A percentile compares a stretch with the other conserved stretches of the same genome.
phyloP scores from a whole-genome alignment of 2,113 vertebrate species.

The Corydoras sp. region DNA sequence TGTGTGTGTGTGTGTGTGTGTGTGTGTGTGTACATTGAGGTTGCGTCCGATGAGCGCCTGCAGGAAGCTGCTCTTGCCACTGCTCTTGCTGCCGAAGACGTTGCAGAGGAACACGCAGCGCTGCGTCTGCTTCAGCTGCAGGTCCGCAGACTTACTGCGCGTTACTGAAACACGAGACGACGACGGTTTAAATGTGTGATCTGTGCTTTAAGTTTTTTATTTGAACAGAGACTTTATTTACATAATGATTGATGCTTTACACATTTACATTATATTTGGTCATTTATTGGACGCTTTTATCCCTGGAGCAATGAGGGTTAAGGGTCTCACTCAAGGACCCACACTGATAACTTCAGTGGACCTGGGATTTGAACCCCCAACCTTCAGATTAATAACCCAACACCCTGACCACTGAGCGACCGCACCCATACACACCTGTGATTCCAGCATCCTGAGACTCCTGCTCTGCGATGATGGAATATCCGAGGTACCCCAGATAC shows the following conservation, averaged over 20 bases:
- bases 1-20: conserved; percentile 5
- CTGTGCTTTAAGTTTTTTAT: no score
- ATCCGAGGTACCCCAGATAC: conserved; percentile 91
- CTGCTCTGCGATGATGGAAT: conserved; percentile 91
- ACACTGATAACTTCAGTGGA: no score
- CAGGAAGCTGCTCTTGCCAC: conserved; percentile 89
- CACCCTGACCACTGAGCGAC: no score
- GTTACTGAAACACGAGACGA: conserved; percentile 70
- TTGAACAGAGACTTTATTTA: no score
- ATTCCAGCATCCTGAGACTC: conserved; percentile 90
- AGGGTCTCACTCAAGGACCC: no score
- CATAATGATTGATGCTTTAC: neutral
- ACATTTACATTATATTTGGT: no score
- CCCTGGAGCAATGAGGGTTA: no score
- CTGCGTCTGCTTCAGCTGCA: conserved; percentile 96
- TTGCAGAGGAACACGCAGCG: conserved; percentile 92
- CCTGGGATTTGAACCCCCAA: no score
- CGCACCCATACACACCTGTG: conserved; percentile 66
- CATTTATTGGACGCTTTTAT: no score
- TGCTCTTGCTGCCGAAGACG: conserved; percentile 81
- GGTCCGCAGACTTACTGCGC: conserved; percentile 92
- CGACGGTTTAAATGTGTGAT: no score
- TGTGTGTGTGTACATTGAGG: conserved; percentile 63
- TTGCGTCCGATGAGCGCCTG: conserved; percentile 88
- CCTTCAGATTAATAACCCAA: no score